Base-by-base conservation (phyloP, 2,113 vertebrate species). In the Crotalus horridus region DNA sequence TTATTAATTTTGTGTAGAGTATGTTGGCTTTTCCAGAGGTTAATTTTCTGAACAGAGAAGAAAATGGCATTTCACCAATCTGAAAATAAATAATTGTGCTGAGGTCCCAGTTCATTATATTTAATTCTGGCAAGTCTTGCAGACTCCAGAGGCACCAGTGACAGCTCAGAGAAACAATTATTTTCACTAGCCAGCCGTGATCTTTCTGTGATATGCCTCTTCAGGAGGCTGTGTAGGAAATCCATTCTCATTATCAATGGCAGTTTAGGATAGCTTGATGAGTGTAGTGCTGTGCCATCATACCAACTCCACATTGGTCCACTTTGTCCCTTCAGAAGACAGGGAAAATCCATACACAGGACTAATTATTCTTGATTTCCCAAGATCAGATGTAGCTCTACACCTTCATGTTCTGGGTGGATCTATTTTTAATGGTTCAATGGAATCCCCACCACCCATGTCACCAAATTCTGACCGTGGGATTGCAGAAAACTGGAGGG, bases 1-100 rank as follows among this genome's bases (percentile, higher is more conserved):
- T 97, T 97, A 97, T 97, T 97, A 97, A 97, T 97, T 97, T 97
- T 95, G 95, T 97, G 96, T 96, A 96, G 95, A 95, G 96, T 96
- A 97, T 95, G 95, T 94, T 96, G 96, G 91, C 96, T 97, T 95
- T 97, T 10, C 0, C 94, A 93, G 94, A 97, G 96, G 96, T 96
- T 97, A 96, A 96, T 96, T 97, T 97, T 95, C 96, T 96, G 96
- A 97, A 94, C 95, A 26, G 91, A 95, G 94, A 95, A 95, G 94
- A 96, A 96, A 96, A 96, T 96, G 96, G 96, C 95, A 96, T 94
- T 96, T 96, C 94, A 95, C 95, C 95, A 97, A 96, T 95, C 96
- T 95, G 94, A 96, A 96, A 97, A 96, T 95, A 97, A 96, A 92
- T 96, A 96, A 96, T 96, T 95, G 95, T 93, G 89, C 87, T 91